A percentile compares a stretch with the other conserved stretches of the same genome.
Conservation (phyloP, 2,797 vertebrate genomes). For the Oophaga sylvatica region DNA sequence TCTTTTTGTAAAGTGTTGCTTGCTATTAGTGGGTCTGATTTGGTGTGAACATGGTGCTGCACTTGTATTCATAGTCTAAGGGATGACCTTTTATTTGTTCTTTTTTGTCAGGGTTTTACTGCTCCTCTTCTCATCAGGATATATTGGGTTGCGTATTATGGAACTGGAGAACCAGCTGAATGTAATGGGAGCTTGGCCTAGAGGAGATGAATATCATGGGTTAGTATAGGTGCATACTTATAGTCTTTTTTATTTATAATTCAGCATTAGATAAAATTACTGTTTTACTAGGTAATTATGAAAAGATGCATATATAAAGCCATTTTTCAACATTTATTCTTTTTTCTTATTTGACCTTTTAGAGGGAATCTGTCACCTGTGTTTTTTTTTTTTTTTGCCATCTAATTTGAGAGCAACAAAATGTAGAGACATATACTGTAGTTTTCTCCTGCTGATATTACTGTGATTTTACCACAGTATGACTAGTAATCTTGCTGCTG, state of each 20-base stretch:
- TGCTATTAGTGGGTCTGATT: no score
- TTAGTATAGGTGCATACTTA: background rate
- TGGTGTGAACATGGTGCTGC: background rate
- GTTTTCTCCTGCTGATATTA: no score
- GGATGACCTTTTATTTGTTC: background rate
- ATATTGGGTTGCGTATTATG: conserved; percentile 83
- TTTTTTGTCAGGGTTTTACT: conserved; percentile 75
- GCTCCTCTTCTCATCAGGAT: conserved; percentile 85
- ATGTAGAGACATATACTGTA: no score
- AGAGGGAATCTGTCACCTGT: no score
- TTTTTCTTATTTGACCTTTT: no score
- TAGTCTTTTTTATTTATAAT: background rate
- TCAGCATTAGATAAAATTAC: background rate
- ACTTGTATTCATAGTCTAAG: background rate
- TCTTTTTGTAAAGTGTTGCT: conserved; percentile 21
- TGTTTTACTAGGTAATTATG: background rate
- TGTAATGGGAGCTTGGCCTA: conserved; percentile 73
- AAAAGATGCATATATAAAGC: background rate
- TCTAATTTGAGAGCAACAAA: no score
- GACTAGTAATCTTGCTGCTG: no score
- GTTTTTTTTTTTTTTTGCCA: no score
- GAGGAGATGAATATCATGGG: conserved; percentile 46
- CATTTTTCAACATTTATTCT: no score
- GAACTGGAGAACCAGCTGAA: conserved; percentile 85
- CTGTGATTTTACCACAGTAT: no score